These are phyloP conservation scores for Nettapus auritus DNA, from an alignment of 2,113 vertebrate genomes.

Conservation along the genomic window DNA sequence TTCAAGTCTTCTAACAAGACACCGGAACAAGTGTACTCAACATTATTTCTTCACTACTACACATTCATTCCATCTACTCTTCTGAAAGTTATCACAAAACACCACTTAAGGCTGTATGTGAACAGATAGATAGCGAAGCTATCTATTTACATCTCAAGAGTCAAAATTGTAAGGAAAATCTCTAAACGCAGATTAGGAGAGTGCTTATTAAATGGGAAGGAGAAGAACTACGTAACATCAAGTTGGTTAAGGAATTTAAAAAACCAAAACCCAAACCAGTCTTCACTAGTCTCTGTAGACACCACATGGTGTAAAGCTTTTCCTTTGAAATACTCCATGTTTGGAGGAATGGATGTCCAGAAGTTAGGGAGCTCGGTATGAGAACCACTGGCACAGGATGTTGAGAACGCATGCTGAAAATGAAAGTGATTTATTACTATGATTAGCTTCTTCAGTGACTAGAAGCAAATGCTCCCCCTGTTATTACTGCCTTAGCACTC, in stretches of 20 bases:
- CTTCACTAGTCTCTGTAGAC: neutral
- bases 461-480: neutral
- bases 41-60: neutral
- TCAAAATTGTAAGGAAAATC: neutral
- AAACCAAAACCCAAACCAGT: neutral
- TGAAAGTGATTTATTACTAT: neutral
- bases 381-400: neutral
- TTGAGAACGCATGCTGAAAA: neutral
- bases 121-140: neutral
- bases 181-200: neutral
- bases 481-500: neutral
- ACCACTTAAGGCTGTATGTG: neutral
- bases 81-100: neutral
- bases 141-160: neutral
- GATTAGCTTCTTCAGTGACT: neutral
- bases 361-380: fast-evolving
- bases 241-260: neutral
- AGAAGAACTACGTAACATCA: neutral
- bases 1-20: neutral
- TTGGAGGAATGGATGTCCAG: neutral
- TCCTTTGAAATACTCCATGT: neutral
- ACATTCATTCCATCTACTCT: neutral
- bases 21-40: neutral
- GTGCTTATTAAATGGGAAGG: neutral
- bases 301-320: neutral